These are phyloP conservation scores for Trissolcus brochymenae DNA, from an alignment of 2,888 invertebrate species.

Conservation along the genomic window DNA sequence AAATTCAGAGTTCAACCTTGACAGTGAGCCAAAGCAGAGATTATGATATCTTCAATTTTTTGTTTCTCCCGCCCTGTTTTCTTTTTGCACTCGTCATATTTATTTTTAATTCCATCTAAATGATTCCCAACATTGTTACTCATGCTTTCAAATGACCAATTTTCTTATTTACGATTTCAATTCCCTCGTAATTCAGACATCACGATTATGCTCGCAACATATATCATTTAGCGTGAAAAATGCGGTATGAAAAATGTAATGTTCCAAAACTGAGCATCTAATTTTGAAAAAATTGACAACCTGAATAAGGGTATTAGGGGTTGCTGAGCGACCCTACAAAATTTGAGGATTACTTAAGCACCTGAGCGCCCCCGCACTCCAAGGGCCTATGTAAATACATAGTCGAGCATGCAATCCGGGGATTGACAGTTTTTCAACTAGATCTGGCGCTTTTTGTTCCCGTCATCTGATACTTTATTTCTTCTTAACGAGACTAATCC, in stretches of 20 bases:
- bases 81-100: slow-evolving; percentile 11
- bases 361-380: slow-evolving; percentile 45
- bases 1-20: slow-evolving; percentile 38
- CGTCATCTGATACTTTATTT: slow-evolving; percentile 47
- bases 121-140: background rate
- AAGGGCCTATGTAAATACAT: slow-evolving; percentile 44
- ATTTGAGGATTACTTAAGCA: slow-evolving; percentile 51
- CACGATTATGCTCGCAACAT: background rate
- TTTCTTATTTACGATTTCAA: background rate
- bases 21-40: slow-evolving; percentile 45
- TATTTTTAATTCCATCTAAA: slow-evolving; percentile 17
- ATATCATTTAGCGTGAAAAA: background rate
- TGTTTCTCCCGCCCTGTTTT: slow-evolving; percentile 11
- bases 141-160: background rate
- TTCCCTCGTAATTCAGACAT: background rate
- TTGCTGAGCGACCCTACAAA: slow-evolving; percentile 42
- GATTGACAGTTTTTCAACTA: slow-evolving; percentile 52
- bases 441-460: slow-evolving; percentile 43
- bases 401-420: slow-evolving; percentile 28
- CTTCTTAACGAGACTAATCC: slow-evolving; percentile 42
- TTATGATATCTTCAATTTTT: slow-evolving; percentile 43
- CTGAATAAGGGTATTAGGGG: slow-evolving; percentile 44
- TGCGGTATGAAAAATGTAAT: slow-evolving; percentile 4
- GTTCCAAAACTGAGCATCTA: slow-evolving; percentile 6
- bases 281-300: slow-evolving; percentile 42